Evolutionary conservation across 2,888 invertebrate species (phyloP).

Genomic region (Drosophila birchii): DNA sequence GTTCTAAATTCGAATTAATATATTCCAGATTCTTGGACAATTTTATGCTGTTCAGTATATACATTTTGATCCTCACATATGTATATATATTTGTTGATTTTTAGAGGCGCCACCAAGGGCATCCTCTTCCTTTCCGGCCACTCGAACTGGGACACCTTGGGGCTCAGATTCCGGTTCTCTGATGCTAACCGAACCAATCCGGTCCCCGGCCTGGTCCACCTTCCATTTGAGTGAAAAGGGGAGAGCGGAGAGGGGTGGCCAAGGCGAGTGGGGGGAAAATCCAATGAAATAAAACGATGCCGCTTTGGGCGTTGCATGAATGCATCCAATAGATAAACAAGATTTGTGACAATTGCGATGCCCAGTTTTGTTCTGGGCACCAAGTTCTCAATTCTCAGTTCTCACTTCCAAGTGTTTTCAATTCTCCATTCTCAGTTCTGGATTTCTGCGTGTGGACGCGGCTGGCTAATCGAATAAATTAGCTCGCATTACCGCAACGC

Average conservation of each 20-base stretch:
- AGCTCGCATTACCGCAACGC: slow-evolving; percentile 49
- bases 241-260: background rate
- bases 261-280: background rate
- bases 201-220: slow-evolving; percentile 36
- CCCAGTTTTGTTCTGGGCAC: background rate
- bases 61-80: background rate
- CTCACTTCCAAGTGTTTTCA: background rate
- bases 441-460: slow-evolving; percentile 24
- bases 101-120: slow-evolving; percentile 13
- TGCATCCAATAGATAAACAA: slow-evolving; percentile 57
- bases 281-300: slow-evolving; percentile 35
- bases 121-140: slow-evolving; percentile 15
- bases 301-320: slow-evolving; percentile 42
- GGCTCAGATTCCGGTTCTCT: slow-evolving; percentile 43
- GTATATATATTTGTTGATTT: too few species aligned
- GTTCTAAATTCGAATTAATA: too few species aligned
- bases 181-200: slow-evolving; percentile 12
- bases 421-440: background rate
- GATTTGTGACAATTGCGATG: slow-evolving; percentile 41
- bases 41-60: background rate
- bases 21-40: background rate
- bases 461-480: slow-evolving; percentile 70
- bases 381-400: background rate
- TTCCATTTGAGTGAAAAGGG: slow-evolving; percentile 14
- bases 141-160: slow-evolving; percentile 13